A percentile compares a stretch with the other conserved stretches of the same genome.
These are phyloP conservation scores for Actinia equina DNA, from an alignment of 64 coral and sea anemone genomes.

Conservation along the genomic window DNA sequence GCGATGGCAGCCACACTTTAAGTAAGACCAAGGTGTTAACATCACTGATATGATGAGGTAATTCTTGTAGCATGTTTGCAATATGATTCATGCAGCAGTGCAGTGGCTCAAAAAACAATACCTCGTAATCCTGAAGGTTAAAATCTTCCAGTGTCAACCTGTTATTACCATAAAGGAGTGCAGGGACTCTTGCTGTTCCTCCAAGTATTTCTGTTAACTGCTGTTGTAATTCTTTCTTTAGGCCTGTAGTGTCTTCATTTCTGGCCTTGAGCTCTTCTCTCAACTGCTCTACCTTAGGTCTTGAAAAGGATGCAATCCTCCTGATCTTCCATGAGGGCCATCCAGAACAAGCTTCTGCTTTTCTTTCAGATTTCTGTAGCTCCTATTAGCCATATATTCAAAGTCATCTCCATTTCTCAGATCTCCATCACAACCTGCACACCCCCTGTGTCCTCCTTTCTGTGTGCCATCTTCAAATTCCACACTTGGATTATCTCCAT, in stretches of 20 bases:
- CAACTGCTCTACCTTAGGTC: background rate
- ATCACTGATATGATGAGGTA: conserved; percentile 3
- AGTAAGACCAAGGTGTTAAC: conserved; percentile 31
- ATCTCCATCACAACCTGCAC: conserved; percentile 21
- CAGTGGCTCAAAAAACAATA: conserved; percentile 24
- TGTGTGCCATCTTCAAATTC: conserved; percentile 29
- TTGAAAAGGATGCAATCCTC: background rate
- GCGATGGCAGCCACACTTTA: background rate
- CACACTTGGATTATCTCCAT: conserved; percentile 26
- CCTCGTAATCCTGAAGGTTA: conserved; percentile 31
- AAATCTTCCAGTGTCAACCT: background rate
- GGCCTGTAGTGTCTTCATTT: background rate
- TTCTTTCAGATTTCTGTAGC: background rate
- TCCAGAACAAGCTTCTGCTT: background rate
- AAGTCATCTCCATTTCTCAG: background rate
- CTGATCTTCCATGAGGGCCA: background rate
- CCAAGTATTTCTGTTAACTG: conserved; percentile 15
- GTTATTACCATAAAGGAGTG: background rate
- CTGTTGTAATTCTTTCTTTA: conserved; percentile 6
- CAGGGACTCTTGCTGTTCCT: conserved; percentile 34
- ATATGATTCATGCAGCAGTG: too few relatives aligned
- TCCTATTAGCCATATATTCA: background rate
- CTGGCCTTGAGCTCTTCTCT: background rate
- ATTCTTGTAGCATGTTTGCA: too few relatives aligned
- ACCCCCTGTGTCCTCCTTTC: conserved; percentile 20